Percentiles rank a stretch among this genome's conserved stretches.
These are phyloP conservation scores for Spialia ferax DNA, from an alignment of 2,888 invertebrate species.

Conservation along the genomic window DNA sequence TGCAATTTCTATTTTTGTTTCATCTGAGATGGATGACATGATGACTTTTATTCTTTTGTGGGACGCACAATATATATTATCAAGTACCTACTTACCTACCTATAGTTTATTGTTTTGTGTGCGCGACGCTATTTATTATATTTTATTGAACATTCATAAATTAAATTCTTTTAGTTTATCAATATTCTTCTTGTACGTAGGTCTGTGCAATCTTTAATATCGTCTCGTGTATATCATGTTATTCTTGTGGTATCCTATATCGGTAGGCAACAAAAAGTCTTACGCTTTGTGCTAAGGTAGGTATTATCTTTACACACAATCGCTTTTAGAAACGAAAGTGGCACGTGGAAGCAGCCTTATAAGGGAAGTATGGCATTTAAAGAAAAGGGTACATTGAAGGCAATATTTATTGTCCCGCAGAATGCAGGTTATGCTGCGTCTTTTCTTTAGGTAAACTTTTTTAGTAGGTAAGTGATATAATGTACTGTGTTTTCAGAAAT, in stretches of 20 bases:
- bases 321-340: conserved; percentile 39
- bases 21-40: conserved; percentile 39
- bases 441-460: too few relatives aligned
- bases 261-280: conserved; percentile 5
- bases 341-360: conserved; percentile 35
- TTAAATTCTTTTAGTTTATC: conserved; percentile 35
- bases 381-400: conserved; percentile 19
- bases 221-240: background rate
- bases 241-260: background rate
- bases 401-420: conserved; percentile 9
- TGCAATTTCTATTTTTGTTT: conserved; percentile 40
- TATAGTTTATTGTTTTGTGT: conserved; percentile 34
- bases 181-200: conserved; percentile 21
- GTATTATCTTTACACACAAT: conserved; percentile 36
- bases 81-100: too few relatives aligned
- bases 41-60: conserved; percentile 30
- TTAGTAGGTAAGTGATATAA: too few relatives aligned
- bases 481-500: too few relatives aligned
- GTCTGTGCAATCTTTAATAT: conserved; percentile 1
- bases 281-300: conserved; percentile 20
- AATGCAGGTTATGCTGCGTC: conserved; percentile 30
- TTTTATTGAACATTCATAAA: conserved; percentile 24
- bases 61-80: conserved; percentile 36
- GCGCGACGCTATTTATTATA: conserved; percentile 23
- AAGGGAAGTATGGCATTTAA: conserved; percentile 35